These are phyloP conservation scores for Drosophila burlai DNA, from an alignment of 1,140 invertebrate genomes.

Conservation along the genomic window DNA sequence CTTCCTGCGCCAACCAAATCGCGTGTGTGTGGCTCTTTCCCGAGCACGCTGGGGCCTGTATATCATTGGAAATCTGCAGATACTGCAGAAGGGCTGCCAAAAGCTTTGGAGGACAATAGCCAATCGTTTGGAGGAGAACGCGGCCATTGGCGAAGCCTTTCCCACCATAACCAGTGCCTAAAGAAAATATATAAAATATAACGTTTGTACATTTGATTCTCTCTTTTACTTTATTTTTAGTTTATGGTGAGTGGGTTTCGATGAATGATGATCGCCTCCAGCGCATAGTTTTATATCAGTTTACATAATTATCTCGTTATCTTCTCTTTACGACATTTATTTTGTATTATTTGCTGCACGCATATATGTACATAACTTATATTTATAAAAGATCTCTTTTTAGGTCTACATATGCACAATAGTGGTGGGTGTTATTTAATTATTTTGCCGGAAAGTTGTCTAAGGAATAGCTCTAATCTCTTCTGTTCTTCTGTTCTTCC, in stretches of 20 bases:
- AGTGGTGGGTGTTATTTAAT: constrained; percentile 28
- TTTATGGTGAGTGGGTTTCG: constrained; percentile 38
- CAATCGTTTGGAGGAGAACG: constrained; percentile 34
- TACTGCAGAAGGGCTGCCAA: constrained; percentile 85
- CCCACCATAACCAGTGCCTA: constrained; percentile 13
- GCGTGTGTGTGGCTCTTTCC: constrained; percentile 94
- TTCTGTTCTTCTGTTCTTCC: neutral
- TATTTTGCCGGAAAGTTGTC: constrained; percentile 7
- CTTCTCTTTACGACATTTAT: constrained; percentile 29
- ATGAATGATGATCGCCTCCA: constrained; percentile 35
- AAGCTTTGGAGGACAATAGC: constrained; percentile 86
- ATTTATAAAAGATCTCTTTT: constrained; percentile 29
- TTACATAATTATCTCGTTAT: constrained; percentile 9
- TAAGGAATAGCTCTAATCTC: constrained; percentile 1
- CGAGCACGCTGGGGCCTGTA: constrained; percentile 90
- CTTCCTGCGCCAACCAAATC: constrained; percentile 91
- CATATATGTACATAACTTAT: constrained; percentile 34
- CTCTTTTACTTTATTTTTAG: constrained; percentile 50
- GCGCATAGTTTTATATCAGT: constrained; percentile 25
- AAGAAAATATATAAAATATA: neutral
- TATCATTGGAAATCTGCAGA: constrained; percentile 89
- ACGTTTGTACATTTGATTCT: constrained; percentile 36
- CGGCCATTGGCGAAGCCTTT: constrained; percentile 61
- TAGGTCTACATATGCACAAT: constrained; percentile 39
- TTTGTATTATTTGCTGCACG: constrained; percentile 35